phyloP scores from a whole-genome alignment of 2,113 vertebrate genomes.

The Macroglossus sobrinus region DNA sequence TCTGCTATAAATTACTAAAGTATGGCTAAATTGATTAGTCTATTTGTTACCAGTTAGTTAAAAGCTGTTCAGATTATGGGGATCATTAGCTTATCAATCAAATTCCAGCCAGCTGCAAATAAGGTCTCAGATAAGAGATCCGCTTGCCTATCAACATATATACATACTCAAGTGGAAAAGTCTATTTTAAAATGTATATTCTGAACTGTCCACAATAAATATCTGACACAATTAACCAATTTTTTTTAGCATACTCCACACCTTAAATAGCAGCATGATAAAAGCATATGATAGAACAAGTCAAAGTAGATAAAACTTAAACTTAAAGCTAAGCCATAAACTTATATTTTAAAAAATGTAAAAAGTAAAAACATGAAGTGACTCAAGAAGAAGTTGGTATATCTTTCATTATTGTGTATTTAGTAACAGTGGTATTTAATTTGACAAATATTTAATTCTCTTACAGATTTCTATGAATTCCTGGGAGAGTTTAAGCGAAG shows the following conservation, averaged over 20 bases:
- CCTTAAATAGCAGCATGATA: background rate
- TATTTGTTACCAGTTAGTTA: constrained; percentile 36
- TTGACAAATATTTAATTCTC: constrained; percentile 46
- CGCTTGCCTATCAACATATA: background rate
- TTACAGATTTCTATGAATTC: constrained; percentile 23
- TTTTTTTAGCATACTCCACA: background rate
- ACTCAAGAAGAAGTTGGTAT: background rate
- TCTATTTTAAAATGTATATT: constrained; percentile 9
- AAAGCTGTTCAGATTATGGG: constrained; percentile 4
- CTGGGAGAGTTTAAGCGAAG: constrained; percentile 19
- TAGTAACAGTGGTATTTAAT: constrained; percentile 33
- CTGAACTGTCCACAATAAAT: constrained; percentile 17
- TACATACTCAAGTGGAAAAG: background rate
- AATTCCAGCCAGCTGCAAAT: background rate
- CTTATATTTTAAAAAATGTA: background rate
- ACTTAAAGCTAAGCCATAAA: background rate
- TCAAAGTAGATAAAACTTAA: constrained; percentile 2
- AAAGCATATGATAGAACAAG: background rate
- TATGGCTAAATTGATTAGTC: constrained; percentile 18
- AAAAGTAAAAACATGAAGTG: constrained; percentile 8
- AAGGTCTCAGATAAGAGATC: background rate
- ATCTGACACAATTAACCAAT: background rate
- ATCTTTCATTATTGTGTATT: constrained; percentile 34
- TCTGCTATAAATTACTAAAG: constrained; percentile 46
- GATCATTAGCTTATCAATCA: constrained; percentile 15